These are phyloP conservation scores for Leptoclinus maculatus DNA, from an alignment of 2,797 vertebrate species.

Conservation along the genomic window DNA sequence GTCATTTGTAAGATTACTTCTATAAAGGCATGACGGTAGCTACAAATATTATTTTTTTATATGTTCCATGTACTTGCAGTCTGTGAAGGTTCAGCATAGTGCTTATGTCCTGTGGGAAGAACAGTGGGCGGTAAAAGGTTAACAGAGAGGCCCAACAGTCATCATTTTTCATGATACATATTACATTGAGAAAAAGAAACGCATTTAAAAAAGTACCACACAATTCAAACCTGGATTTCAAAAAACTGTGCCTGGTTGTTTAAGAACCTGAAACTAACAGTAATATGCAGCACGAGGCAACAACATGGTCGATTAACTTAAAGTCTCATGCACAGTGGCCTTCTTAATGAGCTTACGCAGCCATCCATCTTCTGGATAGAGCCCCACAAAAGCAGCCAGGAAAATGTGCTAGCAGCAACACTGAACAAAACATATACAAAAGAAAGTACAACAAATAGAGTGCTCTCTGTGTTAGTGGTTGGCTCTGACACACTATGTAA, in stretches of 20 bases:
- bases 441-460: neutral
- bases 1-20: neutral
- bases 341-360: conserved; percentile 48
- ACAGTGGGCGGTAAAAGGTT: conserved; percentile 21
- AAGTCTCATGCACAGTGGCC: conserved; percentile 33
- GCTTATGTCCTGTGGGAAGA: conserved; percentile 23
- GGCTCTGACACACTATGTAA: neutral
- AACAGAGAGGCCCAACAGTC: conserved; percentile 4
- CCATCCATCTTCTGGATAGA: conserved; percentile 46
- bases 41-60: neutral
- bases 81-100: conserved; percentile 1
- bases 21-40: neutral
- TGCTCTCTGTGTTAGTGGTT: neutral
- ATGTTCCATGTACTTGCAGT: neutral
- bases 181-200: neutral
- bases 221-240: neutral
- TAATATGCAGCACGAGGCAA: conserved; percentile 32
- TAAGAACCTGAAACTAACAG: conserved; percentile 21
- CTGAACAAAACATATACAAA: neutral
- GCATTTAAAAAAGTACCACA: neutral
- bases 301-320: conserved; percentile 31
- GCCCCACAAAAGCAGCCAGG: conserved; percentile 11
- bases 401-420: conserved; percentile 8
- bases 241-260: neutral
- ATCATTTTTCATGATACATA: conserved; percentile 8